Evolutionary conservation across 2,888 invertebrate genomes (phyloP).

Genomic region (Volucella bombylans): DNA sequence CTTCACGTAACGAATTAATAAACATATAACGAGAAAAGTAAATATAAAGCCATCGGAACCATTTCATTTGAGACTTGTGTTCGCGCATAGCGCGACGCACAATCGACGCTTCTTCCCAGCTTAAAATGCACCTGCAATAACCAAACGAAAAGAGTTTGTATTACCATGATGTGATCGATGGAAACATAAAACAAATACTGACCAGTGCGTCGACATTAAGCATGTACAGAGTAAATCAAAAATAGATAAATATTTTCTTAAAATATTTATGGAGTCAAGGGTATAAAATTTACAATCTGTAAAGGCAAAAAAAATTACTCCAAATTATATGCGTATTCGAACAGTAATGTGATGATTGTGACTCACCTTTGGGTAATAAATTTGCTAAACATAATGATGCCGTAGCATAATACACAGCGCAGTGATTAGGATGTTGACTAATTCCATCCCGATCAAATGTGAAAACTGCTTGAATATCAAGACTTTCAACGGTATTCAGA

Average conservation of each 20-base stretch:
- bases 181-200: conserved; percentile 77
- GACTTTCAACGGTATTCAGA: conserved; percentile 87
- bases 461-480: conserved; percentile 91
- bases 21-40: conserved; percentile 94
- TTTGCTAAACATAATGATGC: conserved; percentile 90
- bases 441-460: conserved; percentile 98
- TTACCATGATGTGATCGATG: neutral
- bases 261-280: conserved; percentile 91
- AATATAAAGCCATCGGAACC: conserved; percentile 96
- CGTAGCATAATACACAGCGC: conserved; percentile 91
- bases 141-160: conserved; percentile 12
- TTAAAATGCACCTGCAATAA: conserved; percentile 86
- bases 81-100: conserved; percentile 91
- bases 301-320: conserved; percentile 77
- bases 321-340: conserved; percentile 5
- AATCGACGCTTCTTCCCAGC: conserved; percentile 85
- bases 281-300: conserved; percentile 92
- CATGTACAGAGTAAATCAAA: conserved; percentile 92
- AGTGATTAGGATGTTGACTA: conserved; percentile 96
- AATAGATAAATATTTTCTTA: conserved; percentile 92
- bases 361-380: conserved; percentile 88
- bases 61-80: conserved; percentile 95
- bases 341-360: neutral
- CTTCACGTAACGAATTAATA: conserved; percentile 92
- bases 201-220: conserved; percentile 90